These are phyloP conservation scores for Callaeas wilsoni DNA, from an alignment of 2,113 vertebrate species.

Conservation along the genomic window DNA sequence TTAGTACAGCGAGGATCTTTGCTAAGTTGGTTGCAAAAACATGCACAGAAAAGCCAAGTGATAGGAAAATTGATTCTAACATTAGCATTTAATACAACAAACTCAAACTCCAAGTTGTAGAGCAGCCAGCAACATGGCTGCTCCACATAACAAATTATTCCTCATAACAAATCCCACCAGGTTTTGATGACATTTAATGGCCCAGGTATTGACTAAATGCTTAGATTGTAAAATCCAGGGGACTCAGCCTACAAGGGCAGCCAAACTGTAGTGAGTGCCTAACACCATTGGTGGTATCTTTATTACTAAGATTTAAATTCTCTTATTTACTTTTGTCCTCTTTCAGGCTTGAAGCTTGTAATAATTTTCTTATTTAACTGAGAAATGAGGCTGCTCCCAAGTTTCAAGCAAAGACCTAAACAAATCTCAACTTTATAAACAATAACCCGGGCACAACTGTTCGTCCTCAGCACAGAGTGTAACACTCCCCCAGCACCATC, in stretches of 20 bases:
- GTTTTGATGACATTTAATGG: background rate
- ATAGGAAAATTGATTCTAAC: background rate
- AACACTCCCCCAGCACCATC: background rate
- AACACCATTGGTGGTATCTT: background rate
- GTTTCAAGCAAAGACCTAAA: background rate
- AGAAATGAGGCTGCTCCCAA: background rate
- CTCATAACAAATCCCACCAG: background rate
- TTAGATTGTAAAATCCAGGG: background rate
- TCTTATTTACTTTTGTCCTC: background rate
- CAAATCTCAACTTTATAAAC: background rate
- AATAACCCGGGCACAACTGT: background rate
- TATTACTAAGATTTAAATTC: background rate
- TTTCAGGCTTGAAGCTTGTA: background rate
- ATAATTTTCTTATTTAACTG: background rate
- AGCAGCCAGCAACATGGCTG: background rate
- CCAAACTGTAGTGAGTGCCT: rapidly evolving
- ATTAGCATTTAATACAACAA: background rate
- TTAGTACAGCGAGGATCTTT: background rate
- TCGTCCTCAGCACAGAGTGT: rapidly evolving
- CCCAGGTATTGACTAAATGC: background rate
- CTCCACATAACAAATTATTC: background rate
- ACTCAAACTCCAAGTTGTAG: background rate
- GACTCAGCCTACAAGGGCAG: background rate
- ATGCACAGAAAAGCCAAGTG: background rate
- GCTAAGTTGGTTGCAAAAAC: background rate